Base-by-base conservation (phyloP, 92 coral and sea anemone genomes). In the Pocillopora grandis region DNA sequence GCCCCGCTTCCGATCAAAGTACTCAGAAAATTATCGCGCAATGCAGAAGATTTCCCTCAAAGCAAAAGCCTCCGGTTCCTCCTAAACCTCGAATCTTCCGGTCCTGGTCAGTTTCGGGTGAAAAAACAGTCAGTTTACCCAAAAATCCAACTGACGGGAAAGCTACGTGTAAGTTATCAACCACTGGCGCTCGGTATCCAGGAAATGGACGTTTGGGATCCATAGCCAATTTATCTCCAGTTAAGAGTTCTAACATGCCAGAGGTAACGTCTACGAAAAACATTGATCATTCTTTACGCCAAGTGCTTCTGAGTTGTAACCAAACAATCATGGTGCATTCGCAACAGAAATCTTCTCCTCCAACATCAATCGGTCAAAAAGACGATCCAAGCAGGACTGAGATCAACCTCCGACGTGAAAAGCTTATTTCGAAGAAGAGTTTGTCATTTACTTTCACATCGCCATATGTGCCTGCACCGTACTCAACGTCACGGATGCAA, bases 381-480 rank as follows among this genome's bases (percentile, higher is more conserved):
- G 20, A 56, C 72, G 10, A 21, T 15, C 21, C 15, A 10, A 0
- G 1, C 31, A 57, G 23, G 62, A 3, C 16, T 0, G 66, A 67
- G 74, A 12, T 18, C 20, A 55, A 31, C 31, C 33, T n/a, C 9
- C 63, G 0, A 2, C 16, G 69, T 27, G 65, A 57, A 0, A 67
- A 12, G 1, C 17, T 9, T 65, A 42, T 11, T 5, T 20, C 72
- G 13, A 72, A 16, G 61, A 79, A 65, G 69, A 33, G 56, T 31
- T 42, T 21, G 19, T 81, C 85, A 15, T 71, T 71, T 81, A 60
- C 78, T 9, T 48, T 13, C 77, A 72, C 23, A 60, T 81, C 78
- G 31, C 61, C 78, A 12, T 81, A 81, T 31, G 78, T 81, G 60
- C 85, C 85, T 69, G 71, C 67, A 33, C 85, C 77, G 27, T 48